phyloP scores from a whole-genome alignment of 2,797 vertebrate species.

The Menidia menidia region DNA sequence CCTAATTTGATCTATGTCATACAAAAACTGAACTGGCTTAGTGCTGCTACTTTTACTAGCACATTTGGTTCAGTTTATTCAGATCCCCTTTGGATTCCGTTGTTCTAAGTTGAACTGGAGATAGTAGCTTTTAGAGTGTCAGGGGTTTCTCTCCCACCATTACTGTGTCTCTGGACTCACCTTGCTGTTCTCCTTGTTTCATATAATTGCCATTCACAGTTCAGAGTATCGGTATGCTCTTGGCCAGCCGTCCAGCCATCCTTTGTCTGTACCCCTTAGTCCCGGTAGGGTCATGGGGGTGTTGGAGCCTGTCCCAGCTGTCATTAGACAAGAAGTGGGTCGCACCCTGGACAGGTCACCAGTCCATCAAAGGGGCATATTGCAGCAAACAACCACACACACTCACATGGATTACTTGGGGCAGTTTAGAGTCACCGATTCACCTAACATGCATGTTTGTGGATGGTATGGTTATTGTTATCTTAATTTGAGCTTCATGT shows the following conservation, averaged over 20 bases:
- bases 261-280: no score
- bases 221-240: slow-evolving; percentile 19
- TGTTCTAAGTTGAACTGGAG: background rate
- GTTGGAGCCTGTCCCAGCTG: no score
- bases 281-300: no score
- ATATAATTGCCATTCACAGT: slow-evolving; percentile 8
- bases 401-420: no score
- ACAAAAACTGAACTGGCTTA: background rate
- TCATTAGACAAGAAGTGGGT: no score
- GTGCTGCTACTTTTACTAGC: background rate
- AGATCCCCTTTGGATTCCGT: no score
- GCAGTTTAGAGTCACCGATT: no score
- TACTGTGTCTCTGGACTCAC: background rate
- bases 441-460: no score
- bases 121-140: background rate
- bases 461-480: slow-evolving; percentile 10
- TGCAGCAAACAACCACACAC: no score
- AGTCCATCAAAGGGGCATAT: no score
- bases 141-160: background rate
- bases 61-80: background rate
- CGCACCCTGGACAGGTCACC: no score
- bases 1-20: background rate
- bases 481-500: slow-evolving; percentile 49
- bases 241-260: slow-evolving; percentile 5
- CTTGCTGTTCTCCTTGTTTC: slow-evolving; percentile 4